phyloP scores from a whole-genome alignment of 2,113 vertebrate genomes.

The Micromys minutus region DNA sequence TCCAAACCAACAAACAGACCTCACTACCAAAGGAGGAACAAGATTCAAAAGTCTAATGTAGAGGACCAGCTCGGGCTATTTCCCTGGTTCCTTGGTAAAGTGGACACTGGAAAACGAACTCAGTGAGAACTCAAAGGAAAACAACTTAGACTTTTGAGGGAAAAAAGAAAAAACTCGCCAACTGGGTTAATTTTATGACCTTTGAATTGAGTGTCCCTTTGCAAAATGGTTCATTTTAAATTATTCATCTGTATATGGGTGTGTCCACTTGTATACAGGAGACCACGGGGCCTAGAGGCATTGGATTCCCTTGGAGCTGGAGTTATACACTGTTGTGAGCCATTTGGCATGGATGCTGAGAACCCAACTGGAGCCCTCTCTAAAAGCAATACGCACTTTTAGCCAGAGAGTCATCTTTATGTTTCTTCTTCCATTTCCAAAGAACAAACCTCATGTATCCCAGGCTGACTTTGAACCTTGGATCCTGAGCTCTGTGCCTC shows the following conservation, averaged over 20 bases:
- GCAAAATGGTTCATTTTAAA: not conserved
- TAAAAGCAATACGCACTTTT: not conserved
- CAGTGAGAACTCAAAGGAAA: not conserved
- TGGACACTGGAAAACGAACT: not conserved
- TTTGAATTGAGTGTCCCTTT: not conserved
- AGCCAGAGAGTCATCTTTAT: not conserved
- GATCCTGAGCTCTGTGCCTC: not conserved
- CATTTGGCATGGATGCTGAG: not conserved
- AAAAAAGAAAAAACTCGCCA: not conserved
- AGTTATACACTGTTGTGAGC: not conserved
- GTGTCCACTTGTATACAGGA: too few species aligned
- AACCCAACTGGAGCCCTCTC: not conserved
- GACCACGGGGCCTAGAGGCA: too few species aligned
- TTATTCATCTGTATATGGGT: not conserved
- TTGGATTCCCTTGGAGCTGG: too few species aligned
- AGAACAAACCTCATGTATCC: not conserved
- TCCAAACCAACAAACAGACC: not conserved
- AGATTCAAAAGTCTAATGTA: not conserved
- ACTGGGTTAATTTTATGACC: not conserved
- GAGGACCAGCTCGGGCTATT: not conserved
- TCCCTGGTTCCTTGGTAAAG: not conserved
- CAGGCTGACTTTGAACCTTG: not conserved
- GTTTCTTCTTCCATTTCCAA: not conserved
- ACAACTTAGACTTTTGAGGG: not conserved
- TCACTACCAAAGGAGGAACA: fast-evolving